Evolutionary conservation across 2,113 vertebrate genomes (phyloP).

Genomic region (Motacilla tschutschensis): DNA sequence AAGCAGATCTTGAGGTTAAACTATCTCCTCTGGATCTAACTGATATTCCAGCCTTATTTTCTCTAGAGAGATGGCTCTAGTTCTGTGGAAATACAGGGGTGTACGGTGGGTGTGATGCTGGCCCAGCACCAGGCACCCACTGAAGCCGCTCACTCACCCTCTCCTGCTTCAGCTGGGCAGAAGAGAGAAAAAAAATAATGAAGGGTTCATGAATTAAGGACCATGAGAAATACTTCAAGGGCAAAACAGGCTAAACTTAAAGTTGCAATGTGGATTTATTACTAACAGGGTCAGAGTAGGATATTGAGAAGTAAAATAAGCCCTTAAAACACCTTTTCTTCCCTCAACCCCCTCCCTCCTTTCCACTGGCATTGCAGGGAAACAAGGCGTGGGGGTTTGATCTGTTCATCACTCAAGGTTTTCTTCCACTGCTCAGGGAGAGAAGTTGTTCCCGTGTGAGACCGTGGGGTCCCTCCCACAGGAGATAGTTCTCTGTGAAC

Average conservation of each 20-base stretch:
- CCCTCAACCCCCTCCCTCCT: not conserved
- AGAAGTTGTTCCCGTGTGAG: not conserved
- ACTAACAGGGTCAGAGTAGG: not conserved
- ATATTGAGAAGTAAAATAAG: not conserved
- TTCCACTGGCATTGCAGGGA: not conserved
- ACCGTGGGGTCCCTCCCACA: not conserved
- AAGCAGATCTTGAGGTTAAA: not conserved
- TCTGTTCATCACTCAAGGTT: not conserved
- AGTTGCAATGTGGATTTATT: not conserved
- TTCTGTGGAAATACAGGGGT: rapidly evolving
- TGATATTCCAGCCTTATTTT: not conserved
- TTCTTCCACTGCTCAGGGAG: not conserved
- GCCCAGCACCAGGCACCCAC: not conserved
- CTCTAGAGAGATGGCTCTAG: not conserved
- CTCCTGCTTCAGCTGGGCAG: not conserved
- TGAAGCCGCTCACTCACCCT: rapidly evolving
- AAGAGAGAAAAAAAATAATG: not conserved
- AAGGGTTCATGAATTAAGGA: not conserved
- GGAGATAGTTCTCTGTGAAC: not conserved
- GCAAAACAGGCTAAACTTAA: not conserved
- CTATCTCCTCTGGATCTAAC: not conserved
- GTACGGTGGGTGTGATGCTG: rapidly evolving
- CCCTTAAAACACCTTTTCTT: not conserved
- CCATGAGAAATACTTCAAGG: not conserved
- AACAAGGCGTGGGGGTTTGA: not conserved